A percentile compares a stretch with the other conserved stretches of the same genome.
Evolutionary conservation across 2,797 vertebrate genomes (phyloP).

Genomic region (Ctenochaetus hawaiiensis): DNA sequence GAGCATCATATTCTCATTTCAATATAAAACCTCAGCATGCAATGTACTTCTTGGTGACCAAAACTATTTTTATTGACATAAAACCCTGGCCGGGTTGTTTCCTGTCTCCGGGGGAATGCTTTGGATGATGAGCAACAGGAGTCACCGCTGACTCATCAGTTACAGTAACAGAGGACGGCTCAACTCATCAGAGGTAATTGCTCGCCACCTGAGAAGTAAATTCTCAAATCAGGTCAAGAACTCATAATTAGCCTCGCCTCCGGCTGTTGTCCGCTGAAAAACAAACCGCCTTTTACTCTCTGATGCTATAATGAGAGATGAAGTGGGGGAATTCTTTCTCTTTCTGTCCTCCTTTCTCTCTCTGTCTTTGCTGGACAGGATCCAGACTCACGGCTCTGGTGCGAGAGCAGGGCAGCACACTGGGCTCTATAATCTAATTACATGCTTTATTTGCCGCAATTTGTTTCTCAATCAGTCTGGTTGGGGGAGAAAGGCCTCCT

Average conservation of each 20-base stretch:
- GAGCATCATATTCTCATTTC: constrained; percentile 39
- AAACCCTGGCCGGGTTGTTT: constrained; percentile 28
- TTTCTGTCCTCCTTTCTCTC: constrained; percentile 32
- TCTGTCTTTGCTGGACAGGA: constrained; percentile 60
- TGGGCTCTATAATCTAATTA: constrained; percentile 96
- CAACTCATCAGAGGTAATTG: constrained; percentile 38
- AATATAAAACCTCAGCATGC: constrained; percentile 25
- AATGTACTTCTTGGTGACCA: constrained; percentile 32
- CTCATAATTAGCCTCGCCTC: constrained; percentile 33
- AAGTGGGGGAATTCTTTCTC: constrained; percentile 10
- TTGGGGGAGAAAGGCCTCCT: constrained; percentile 89
- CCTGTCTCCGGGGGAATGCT: background rate
- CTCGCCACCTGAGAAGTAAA: constrained; percentile 48
- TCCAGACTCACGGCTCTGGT: constrained; percentile 70
- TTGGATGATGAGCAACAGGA: constrained; percentile 46
- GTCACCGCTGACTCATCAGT: constrained; percentile 44
- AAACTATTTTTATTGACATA: background rate
- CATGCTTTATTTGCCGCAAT: constrained; percentile 98
- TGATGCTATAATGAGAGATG: constrained; percentile 47
- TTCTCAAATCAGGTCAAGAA: constrained; percentile 60
- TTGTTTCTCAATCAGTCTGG: constrained; percentile 98
- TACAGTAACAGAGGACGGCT: constrained; percentile 46
- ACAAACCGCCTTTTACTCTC: constrained; percentile 54
- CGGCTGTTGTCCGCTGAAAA: constrained; percentile 47
- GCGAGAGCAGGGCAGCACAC: constrained; percentile 77